These are phyloP conservation scores for Eremophila alpestris DNA, from an alignment of 2,797 vertebrate species.

Conservation along the genomic window DNA sequence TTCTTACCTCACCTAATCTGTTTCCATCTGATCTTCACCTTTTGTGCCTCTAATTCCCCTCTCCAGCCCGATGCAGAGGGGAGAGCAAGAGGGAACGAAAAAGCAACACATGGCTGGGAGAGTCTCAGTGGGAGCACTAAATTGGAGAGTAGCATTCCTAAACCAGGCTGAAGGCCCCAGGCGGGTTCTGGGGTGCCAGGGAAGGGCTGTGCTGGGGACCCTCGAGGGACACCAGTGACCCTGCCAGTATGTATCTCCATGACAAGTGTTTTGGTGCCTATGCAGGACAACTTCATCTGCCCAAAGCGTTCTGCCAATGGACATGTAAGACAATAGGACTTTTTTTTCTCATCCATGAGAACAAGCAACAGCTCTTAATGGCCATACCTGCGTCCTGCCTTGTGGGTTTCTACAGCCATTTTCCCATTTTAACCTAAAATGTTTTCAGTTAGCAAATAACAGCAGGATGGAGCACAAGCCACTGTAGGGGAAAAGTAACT, in stretches of 20 bases:
- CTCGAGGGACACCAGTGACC: accelerated
- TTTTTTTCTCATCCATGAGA: not conserved
- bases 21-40: not conserved
- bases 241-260: not conserved
- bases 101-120: no score
- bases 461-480: not conserved
- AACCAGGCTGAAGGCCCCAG: not conserved
- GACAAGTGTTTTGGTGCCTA: not conserved
- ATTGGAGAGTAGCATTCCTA: not conserved
- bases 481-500: not conserved
- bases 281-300: not conserved
- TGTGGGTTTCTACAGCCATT: not conserved
- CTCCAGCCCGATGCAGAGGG: accelerated
- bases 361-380: not conserved
- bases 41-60: not conserved
- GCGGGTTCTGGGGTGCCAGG: not conserved
- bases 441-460: not conserved
- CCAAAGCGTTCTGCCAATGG: not conserved
- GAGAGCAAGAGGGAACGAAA: not conserved
- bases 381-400: not conserved
- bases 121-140: not conserved
- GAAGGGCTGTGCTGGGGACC: not conserved
- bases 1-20: not conserved
- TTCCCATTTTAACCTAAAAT: not conserved
- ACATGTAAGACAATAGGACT: not conserved